Conservation (phyloP, 2,888 invertebrate genomes). For the Tuta absoluta region DNA sequence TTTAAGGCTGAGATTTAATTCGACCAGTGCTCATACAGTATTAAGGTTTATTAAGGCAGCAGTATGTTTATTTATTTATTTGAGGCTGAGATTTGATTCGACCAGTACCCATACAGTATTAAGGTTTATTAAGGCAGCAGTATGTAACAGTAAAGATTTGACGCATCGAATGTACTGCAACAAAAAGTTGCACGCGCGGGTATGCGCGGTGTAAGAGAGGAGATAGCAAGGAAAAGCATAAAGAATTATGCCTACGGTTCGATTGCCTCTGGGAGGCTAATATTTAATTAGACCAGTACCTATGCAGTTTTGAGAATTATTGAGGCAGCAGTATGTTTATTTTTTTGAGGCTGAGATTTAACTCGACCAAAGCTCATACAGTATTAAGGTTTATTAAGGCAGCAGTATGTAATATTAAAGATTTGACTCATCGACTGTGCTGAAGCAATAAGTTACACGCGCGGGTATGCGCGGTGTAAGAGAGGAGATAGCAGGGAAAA, state of each 20-base stretch:
- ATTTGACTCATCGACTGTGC: slow-evolving; percentile 54
- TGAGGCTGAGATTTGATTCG: too few relatives aligned
- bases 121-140: too few relatives aligned
- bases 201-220: slow-evolving; percentile 41
- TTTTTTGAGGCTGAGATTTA: too few relatives aligned
- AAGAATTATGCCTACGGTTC: slow-evolving; percentile 19
- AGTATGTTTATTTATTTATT: too few relatives aligned
- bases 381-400: too few relatives aligned
- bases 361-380: too few relatives aligned
- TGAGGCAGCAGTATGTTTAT: too few relatives aligned
- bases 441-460: slow-evolving; percentile 60
- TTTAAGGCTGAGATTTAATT: too few relatives aligned
- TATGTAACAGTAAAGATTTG: slow-evolving; percentile 47
- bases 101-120: too few relatives aligned
- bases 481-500: background rate
- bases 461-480: slow-evolving; percentile 48
- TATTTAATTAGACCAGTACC: background rate
- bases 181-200: slow-evolving; percentile 65
- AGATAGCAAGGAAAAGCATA: background rate
- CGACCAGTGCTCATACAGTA: too few relatives aligned
- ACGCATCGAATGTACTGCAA: slow-evolving; percentile 48
- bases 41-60: slow-evolving; percentile 1
- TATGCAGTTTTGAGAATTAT: too few relatives aligned
- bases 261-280: slow-evolving; percentile 20
- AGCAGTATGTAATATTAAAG: slow-evolving; percentile 29